Conservation (phyloP, 2,888 invertebrate species). For the Macrophya annulata region DNA sequence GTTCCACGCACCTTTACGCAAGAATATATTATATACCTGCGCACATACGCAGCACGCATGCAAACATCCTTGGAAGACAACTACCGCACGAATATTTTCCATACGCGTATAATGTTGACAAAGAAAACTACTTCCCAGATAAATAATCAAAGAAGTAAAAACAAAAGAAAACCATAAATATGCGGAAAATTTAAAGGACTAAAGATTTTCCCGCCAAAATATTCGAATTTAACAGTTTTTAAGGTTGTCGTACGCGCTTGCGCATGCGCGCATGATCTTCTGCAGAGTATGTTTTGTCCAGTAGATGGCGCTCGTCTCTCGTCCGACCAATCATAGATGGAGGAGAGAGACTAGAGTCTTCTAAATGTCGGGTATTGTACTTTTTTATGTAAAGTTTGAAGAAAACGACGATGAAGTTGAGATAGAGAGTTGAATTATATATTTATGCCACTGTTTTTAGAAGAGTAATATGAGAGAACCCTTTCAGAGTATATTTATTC, state of each 20-base stretch:
- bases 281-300: not conserved
- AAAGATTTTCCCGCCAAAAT: not conserved
- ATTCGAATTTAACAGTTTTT: not conserved
- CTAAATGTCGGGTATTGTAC: not conserved
- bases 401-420: not conserved
- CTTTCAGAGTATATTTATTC: too few relatives aligned
- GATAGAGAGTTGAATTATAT: not conserved
- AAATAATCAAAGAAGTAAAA: too few relatives aligned
- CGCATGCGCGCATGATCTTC: conserved; percentile 8
- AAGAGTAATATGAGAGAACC: too few relatives aligned
- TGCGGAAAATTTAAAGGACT: not conserved
- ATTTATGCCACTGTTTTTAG: too few relatives aligned
- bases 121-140: not conserved
- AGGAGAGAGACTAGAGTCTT: not conserved
- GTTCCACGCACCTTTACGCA: conserved; percentile 66
- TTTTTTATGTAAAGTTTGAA: not conserved
- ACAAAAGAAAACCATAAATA: not conserved
- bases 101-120: not conserved
- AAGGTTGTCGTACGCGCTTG: not conserved
- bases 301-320: conserved; percentile 3
- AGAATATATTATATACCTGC: conserved; percentile 51
- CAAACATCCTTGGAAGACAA: conserved; percentile 19
- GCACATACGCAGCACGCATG: conserved; percentile 17
- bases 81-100: not conserved
- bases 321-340: not conserved